Evolutionary conservation across 2,888 invertebrate genomes (phyloP).

Genomic region (Sycophila texana): DNA sequence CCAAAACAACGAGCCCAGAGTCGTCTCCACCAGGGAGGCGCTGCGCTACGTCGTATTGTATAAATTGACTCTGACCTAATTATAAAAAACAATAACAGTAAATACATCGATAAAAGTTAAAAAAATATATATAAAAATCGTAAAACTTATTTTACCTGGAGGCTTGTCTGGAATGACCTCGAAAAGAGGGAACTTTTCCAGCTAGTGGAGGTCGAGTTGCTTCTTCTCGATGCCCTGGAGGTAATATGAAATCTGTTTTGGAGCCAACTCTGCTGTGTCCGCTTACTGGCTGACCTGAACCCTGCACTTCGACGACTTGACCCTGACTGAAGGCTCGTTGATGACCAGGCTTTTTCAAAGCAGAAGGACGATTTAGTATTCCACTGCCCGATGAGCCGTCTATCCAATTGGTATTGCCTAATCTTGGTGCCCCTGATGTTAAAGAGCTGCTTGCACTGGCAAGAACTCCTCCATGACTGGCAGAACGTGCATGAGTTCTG

Average conservation of each 20-base stretch:
- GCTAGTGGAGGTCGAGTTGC: constrained; percentile 73
- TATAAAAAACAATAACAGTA: constrained; percentile 14
- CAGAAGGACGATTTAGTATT: constrained; percentile 78
- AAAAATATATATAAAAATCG: background rate
- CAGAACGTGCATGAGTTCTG: constrained; percentile 85
- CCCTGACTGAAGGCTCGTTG: constrained; percentile 92
- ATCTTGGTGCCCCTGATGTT: background rate
- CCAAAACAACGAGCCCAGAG: constrained; percentile 75
- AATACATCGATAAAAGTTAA: background rate
- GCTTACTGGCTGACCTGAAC: constrained; percentile 62
- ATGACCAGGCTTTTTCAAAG: constrained; percentile 86
- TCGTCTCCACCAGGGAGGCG: constrained; percentile 84
- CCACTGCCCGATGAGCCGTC: background rate
- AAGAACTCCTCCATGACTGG: constrained; percentile 88
- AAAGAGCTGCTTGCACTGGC: constrained; percentile 64
- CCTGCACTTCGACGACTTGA: constrained; percentile 84
- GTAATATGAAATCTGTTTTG: constrained; percentile 92
- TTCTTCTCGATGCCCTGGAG: constrained; percentile 88
- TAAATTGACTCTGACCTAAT: constrained; percentile 88
- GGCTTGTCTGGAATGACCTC: constrained; percentile 90
- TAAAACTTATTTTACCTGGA: constrained; percentile 78
- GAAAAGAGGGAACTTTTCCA: constrained; percentile 77
- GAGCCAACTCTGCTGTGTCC: constrained; percentile 90
- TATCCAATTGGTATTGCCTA: constrained; percentile 34
- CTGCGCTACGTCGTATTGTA: constrained; percentile 86